Conservation (phyloP, 2,888 invertebrate genomes). For the Tupiocoris notatus region DNA sequence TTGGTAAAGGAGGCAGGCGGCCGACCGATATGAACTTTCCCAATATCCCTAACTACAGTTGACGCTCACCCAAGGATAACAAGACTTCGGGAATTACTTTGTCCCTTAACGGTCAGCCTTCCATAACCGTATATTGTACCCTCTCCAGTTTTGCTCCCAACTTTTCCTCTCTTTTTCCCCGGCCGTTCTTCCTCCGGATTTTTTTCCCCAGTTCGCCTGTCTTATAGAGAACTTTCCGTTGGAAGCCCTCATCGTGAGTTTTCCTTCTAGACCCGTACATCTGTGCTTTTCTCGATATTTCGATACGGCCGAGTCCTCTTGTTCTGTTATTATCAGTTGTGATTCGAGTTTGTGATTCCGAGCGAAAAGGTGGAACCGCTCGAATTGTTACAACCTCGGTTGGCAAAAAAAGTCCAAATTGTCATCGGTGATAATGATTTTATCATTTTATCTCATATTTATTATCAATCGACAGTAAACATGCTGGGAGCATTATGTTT, state of each 20-base stretch:
- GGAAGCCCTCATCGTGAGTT: neutral
- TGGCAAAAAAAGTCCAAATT: too few species aligned
- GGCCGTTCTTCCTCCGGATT: neutral
- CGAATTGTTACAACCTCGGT: too few species aligned
- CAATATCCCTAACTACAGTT: conserved; percentile 44
- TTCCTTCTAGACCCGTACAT: neutral
- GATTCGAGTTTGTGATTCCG: neutral
- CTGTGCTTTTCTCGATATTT: neutral
- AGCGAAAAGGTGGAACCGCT: neutral
- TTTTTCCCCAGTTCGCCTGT: neutral
- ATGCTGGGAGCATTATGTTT: too few species aligned
- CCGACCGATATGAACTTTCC: conserved; percentile 42
- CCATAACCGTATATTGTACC: conserved; percentile 37
- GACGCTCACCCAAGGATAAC: conserved; percentile 40
- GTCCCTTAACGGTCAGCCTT: conserved; percentile 40
- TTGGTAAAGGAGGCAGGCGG: conserved; percentile 8
- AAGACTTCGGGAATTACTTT: conserved; percentile 43
- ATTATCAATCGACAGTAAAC: too few species aligned
- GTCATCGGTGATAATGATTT: too few species aligned
- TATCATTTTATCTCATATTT: too few species aligned
- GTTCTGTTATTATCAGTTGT: neutral
- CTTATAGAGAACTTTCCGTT: neutral
- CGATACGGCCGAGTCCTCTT: neutral
- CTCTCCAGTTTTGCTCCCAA: neutral
- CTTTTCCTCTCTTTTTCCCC: conserved; percentile 6